Percentiles rank a stretch among this genome's conserved stretches.
These are phyloP conservation scores for Meriones psammophilus DNA, from an alignment of 2,797 vertebrate genomes.

Conservation along the genomic window DNA sequence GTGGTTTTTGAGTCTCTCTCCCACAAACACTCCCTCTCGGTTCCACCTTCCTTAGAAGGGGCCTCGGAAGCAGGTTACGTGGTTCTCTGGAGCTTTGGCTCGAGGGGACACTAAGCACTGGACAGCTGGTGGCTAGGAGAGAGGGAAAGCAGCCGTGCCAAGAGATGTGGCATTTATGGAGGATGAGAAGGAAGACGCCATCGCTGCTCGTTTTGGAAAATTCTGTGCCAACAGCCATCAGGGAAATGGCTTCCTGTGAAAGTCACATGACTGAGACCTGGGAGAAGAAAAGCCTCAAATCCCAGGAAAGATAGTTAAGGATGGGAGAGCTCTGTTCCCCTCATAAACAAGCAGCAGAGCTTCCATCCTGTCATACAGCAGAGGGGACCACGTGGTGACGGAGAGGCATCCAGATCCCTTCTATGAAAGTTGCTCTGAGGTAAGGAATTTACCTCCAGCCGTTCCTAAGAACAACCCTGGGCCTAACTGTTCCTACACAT, in stretches of 20 bases:
- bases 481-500: neutral
- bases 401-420: neutral
- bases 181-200: neutral
- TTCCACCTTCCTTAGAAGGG: neutral
- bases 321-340: accelerated
- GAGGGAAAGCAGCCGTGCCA: neutral
- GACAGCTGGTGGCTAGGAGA: slow-evolving; percentile 4
- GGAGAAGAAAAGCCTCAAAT: no score
- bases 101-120: neutral
- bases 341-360: neutral
- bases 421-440: neutral
- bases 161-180: neutral
- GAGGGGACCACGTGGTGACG: neutral
- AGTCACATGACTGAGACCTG: neutral
- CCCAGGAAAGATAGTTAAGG: no score
- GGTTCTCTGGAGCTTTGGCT: neutral
- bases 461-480: neutral
- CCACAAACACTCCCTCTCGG: accelerated
- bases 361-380: neutral
- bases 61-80: neutral
- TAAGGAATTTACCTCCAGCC: neutral
- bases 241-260: neutral
- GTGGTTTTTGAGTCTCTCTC: neutral
- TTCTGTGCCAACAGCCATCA: neutral
- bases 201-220: neutral